These are phyloP conservation scores for Caenorhabditis inopinata DNA, from an alignment of 1,140 invertebrate species.

Conservation along the genomic window DNA sequence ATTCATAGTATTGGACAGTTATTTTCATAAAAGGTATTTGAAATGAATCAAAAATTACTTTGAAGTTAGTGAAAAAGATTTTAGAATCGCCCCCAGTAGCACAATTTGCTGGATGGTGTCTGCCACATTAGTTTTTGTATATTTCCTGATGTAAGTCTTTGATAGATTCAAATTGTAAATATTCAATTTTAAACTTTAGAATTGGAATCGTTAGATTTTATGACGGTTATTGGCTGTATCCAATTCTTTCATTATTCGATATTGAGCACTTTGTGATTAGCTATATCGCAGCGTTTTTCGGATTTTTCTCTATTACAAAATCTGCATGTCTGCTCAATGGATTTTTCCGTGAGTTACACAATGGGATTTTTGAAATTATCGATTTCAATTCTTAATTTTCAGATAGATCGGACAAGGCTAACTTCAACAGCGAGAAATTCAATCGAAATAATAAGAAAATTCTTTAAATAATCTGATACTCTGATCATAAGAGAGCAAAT, in stretches of 20 bases:
- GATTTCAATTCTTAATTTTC: no score
- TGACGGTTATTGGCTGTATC: background rate
- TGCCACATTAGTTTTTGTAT: slow-evolving; percentile 51
- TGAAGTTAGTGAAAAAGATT: slow-evolving; percentile 55
- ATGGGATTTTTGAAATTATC: no score
- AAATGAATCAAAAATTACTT: slow-evolving; percentile 47
- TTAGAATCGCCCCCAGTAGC: slow-evolving; percentile 7
- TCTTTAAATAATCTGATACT: no score
- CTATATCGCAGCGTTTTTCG: background rate
- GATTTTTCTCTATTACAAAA: background rate
- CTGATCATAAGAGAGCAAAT: no score
- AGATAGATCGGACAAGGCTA: no score
- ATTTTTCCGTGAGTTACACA: background rate
- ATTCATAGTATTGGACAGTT: slow-evolving; percentile 64
- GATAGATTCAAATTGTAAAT: no score
- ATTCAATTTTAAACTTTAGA: background rate
- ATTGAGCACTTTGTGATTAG: background rate
- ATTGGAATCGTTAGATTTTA: background rate
- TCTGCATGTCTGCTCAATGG: background rate
- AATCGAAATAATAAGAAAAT: no score
- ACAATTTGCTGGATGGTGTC: slow-evolving; percentile 62
- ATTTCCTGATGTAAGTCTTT: slow-evolving; percentile 47
- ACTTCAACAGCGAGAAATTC: no score
- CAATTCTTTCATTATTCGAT: background rate
- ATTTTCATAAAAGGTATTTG: background rate